Evolutionary conservation across 2,888 invertebrate species (phyloP), one percentile per base, ranked within the genome.

Genomic region (Buathra laborator): DNA sequence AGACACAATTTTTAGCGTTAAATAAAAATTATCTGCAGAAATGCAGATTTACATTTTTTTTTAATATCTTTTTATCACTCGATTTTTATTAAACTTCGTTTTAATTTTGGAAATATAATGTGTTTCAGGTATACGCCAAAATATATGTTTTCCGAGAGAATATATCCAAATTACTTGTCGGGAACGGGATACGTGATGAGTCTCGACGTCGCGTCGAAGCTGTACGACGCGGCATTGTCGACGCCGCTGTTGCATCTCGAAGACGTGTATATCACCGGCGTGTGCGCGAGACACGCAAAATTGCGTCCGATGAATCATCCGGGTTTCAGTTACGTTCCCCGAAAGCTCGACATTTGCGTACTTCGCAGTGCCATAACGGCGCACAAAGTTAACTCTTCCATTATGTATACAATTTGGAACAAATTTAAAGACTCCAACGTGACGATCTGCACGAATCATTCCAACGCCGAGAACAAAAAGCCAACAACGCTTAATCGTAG

Each of bases 151-250:
- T 94, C 95, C 0, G 96, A 95, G 0, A 95, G 95, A 62, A 95
- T 95, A 67, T 98, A 97, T 94, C 98, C 98, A 3, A 96, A 96
- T 88, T 98, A 98, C 93, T 93, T 98, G 76, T 97, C 97, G 0
- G 98, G 98, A 12, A 97, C 97, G 0, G 97, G 97, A 2, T 98
- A 98, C 94, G 95, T 96, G 3, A 95, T 98, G 95, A 96, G 97
- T 0, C 93, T 95, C 1, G 96, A 96, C 88, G 95, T 97, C 0
- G 96, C 96, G 0, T 93, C 92, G 7, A 95, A 95, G 70, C 94
- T 98, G 3, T 97, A 97, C 92, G 93, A 94, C 56, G 95, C 96
- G 2, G 96, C 97, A 0, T 92, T 97, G 2, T 94, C 94, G 75
- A 97, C 96, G 1, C 95, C 96, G 5, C 94, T 97, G 74, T 95